Conservation (phyloP, 2,888 invertebrate genomes). For the Pristionchus mayeri region DNA sequence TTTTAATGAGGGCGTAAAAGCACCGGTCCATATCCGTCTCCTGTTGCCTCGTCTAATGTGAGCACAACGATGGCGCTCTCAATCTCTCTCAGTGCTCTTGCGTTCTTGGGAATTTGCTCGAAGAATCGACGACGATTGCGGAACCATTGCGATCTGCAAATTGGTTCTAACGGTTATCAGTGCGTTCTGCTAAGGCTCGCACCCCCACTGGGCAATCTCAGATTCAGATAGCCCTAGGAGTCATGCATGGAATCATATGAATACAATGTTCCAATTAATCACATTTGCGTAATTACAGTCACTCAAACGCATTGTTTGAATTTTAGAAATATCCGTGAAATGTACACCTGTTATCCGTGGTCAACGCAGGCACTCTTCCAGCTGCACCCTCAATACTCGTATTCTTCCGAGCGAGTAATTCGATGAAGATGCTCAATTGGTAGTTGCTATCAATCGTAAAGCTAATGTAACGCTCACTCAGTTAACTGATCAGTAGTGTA, state of each 20-base stretch:
- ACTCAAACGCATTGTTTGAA: too few species aligned
- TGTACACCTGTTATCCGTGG: constrained; percentile 62
- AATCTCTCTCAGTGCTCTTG: constrained; percentile 57
- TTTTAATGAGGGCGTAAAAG: too few species aligned
- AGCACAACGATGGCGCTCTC: constrained; percentile 67
- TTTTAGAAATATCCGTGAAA: too few species aligned
- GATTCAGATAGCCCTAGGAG: too few species aligned
- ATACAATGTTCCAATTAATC: too few species aligned
- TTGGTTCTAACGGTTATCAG: too few species aligned
- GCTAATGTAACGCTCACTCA: constrained; percentile 51
- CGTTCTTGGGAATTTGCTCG: constrained; percentile 62
- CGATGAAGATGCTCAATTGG: constrained; percentile 63
- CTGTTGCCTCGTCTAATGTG: constrained; percentile 63
- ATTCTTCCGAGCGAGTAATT: constrained; percentile 61
- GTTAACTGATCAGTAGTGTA: constrained; percentile 59
- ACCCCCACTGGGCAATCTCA: too few species aligned
- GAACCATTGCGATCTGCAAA: constrained; percentile 65
- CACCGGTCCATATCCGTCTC: constrained; percentile 60
- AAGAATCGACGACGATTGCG: constrained; percentile 68
- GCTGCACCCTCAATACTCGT: constrained; percentile 54
- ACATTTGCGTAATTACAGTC: too few species aligned
- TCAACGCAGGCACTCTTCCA: constrained; percentile 64
- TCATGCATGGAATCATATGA: too few species aligned
- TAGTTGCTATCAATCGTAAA: not conserved
- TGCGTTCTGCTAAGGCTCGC: too few species aligned